Percentiles rank a stretch among this genome's conserved stretches.
Conservation (phyloP, 2,888 invertebrate species). For the Metopia argyrocephala region DNA sequence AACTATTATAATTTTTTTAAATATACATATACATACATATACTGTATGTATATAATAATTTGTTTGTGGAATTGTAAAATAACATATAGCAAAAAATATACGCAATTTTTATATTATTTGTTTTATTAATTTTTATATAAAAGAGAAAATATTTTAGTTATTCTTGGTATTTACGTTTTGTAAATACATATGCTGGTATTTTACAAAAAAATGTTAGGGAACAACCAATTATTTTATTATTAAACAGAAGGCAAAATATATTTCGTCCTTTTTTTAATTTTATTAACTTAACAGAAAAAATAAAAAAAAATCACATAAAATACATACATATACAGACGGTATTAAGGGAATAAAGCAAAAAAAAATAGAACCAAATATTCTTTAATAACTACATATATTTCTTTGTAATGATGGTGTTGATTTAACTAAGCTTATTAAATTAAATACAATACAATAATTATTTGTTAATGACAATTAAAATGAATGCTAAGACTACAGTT, state of each 20-base stretch:
- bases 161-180: not conserved
- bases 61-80: constrained; percentile 50
- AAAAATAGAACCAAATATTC: not conserved
- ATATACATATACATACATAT: too few relatives aligned
- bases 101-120: constrained; percentile 19
- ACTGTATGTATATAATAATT: constrained; percentile 30
- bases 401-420: not conserved
- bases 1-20: too few relatives aligned
- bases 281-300: constrained; percentile 20
- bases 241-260: constrained; percentile 2
- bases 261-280: constrained; percentile 2
- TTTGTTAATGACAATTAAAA: constrained; percentile 26
- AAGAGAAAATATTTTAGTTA: constrained; percentile 30
- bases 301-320: constrained; percentile 15
- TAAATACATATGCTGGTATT: not conserved
- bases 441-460: constrained; percentile 49
- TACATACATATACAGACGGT: not conserved
- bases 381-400: constrained; percentile 21
- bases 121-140: constrained; percentile 22
- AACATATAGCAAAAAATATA: constrained; percentile 59
- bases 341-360: not conserved
- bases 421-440: constrained; percentile 36
- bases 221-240: constrained; percentile 1
- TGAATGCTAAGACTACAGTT: constrained; percentile 42
- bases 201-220: not conserved